Evolutionary conservation across 2,888 invertebrate species (phyloP), one percentile per base, ranked within the genome.

Genomic region (Drosophila sordidapex): DNA sequence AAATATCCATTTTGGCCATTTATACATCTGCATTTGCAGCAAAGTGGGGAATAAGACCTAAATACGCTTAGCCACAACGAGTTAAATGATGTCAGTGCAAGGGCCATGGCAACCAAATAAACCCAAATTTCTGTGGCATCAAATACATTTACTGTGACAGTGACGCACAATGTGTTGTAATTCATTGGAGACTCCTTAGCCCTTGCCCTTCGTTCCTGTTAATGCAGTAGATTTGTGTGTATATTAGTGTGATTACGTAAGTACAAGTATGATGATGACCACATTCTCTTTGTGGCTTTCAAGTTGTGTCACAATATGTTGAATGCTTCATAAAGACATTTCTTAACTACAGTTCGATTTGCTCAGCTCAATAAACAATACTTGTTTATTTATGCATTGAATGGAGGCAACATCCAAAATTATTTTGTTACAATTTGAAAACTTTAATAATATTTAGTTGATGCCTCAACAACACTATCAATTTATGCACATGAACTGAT

Each of bases 81-180:
- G 27, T 35, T 0, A 67, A 67, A 64, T 76, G 76, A 78, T 67
- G 76, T 76, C 76, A 76, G 67, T 72, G 62, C 61, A 43, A 51
- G 58, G 33, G 48, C 15, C 54, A 40, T 54, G 33, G 52, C 52
- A 49, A 49, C 46, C 33, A 36, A 52, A 52, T 27, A 53, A 54
- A 58, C 36, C 59, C 51, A 59, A 70, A 66, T 65, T 65, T 63
- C 51, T 68, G 46, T 60, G 59, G 51, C 10, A 49, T 66, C 52
- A 73, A 64, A 65, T 49, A 51, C 59, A 52, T 56, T 65, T 64
- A 38, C 58, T 29, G 10, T 25, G 8, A 66, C 35, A 74, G 74
- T 79, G 75, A 75, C 79, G 84, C 69, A 53, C 67, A 89, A 65
- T 77, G 85, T 67, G 88, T 66, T 86, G 71, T 87, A 87, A 84